A percentile compares a stretch with the other conserved stretches of the same genome.
Conservation (phyloP, 2,113 vertebrate genomes). For the Gobius niger region DNA sequence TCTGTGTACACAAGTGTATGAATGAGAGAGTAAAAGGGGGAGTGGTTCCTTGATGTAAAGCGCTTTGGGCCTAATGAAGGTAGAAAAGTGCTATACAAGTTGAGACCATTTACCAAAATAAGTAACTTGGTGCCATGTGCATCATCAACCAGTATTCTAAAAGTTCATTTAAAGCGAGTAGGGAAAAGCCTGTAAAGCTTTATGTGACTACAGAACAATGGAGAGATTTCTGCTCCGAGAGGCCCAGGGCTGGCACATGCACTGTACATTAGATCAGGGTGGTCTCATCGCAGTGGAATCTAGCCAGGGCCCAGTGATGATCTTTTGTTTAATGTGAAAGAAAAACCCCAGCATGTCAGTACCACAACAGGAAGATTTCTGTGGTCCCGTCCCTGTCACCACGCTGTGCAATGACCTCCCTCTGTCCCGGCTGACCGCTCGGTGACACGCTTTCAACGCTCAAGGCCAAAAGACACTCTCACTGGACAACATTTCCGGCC, state of each 20-base stretch:
- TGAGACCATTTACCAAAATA: no score
- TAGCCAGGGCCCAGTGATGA: conserved; percentile 17
- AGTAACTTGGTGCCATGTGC: no score
- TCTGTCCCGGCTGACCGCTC: conserved; percentile 42
- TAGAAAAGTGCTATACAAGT: no score
- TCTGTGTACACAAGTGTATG: no score
- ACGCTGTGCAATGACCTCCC: conserved; percentile 44
- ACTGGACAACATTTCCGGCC: conserved; percentile 42
- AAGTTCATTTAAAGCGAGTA: no score
- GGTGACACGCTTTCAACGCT: conserved; percentile 39
- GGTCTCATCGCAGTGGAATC: conserved; percentile 24
- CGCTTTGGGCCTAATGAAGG: no score
- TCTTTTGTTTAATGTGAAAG: conserved; percentile 41
- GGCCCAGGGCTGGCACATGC: conserved; percentile 6
- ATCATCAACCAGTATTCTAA: no score
- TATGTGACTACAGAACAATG: neutral
- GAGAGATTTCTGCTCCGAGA: neutral
- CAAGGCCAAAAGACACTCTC: conserved; percentile 30
- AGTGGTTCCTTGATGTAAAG: no score
- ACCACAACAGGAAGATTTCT: conserved; percentile 52
- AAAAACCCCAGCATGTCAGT: conserved; percentile 33
- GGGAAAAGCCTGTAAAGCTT: neutral
- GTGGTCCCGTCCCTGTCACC: conserved; percentile 42
- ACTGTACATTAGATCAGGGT: conserved; percentile 20
- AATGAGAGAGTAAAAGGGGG: no score